phyloP scores from a whole-genome alignment of 1,140 invertebrate species.

The Sycophaga agraensis region DNA sequence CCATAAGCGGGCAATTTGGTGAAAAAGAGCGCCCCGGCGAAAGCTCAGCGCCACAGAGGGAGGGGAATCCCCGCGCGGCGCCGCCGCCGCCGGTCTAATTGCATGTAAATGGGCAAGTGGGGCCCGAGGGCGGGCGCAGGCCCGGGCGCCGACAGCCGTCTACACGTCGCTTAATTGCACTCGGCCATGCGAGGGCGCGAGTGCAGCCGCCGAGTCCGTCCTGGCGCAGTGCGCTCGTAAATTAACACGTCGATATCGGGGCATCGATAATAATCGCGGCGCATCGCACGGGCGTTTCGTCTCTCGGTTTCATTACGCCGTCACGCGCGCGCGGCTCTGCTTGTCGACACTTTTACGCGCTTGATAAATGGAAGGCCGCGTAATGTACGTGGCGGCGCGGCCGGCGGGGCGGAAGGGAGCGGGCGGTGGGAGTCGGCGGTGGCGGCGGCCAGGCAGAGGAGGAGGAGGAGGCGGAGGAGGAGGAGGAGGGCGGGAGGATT shows the following conservation, averaged over 20 bases:
- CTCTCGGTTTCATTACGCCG: conserved; percentile 1
- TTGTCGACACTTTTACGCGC: conserved; percentile 16
- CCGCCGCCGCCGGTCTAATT: not conserved
- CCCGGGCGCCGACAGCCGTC: too few relatives aligned
- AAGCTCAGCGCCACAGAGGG: too few relatives aligned
- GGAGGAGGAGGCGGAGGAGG: too few relatives aligned
- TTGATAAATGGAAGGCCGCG: conserved; percentile 26
- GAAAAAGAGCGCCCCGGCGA: too few relatives aligned
- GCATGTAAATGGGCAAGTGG: not conserved
- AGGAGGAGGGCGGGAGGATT: conserved; percentile 12
- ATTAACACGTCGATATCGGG: conserved; percentile 25
- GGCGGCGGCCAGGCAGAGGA: too few relatives aligned
- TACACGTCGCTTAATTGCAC: conserved; percentile 7
- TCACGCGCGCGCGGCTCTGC: not conserved
- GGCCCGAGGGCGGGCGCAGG: too few relatives aligned
- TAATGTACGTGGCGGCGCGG: not conserved
- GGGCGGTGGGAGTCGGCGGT: too few relatives aligned
- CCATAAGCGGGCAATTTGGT: too few relatives aligned
- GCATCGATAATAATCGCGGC: conserved; percentile 9
- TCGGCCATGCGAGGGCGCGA: not conserved
- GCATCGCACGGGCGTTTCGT: not conserved
- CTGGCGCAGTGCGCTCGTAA: conserved; percentile 1
- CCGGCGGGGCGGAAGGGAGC: not conserved
- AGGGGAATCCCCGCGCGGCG: too few relatives aligned
- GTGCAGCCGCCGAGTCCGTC: too few relatives aligned